phyloP scores from a whole-genome alignment of 2,113 vertebrate species.

The Cyanoliseus patagonus region DNA sequence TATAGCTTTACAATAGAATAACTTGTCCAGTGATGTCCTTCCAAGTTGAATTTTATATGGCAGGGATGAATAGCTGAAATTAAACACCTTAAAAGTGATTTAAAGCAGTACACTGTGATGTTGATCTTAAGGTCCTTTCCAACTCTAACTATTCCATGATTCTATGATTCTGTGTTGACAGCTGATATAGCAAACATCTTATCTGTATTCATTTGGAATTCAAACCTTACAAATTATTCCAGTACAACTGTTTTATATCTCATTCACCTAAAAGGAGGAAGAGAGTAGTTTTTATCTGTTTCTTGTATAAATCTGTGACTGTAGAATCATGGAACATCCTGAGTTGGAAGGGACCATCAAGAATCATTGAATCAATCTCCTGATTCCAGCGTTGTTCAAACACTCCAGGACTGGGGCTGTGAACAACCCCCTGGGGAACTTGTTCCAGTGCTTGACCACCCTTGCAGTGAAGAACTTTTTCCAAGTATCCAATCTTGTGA shows the following conservation, averaged over 20 bases:
- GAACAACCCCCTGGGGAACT: background rate
- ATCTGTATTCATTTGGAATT: background rate
- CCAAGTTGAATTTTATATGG: background rate
- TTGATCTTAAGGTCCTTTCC: background rate
- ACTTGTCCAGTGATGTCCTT: background rate
- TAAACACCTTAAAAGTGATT: background rate
- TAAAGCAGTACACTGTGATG: background rate
- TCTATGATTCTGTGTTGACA: background rate
- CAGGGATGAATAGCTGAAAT: background rate
- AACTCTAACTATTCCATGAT: background rate
- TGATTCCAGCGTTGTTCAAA: background rate
- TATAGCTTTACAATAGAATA: background rate
- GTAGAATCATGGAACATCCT: background rate
- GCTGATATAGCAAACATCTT: background rate
- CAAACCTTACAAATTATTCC: background rate
- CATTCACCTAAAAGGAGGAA: background rate
- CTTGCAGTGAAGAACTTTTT: background rate
- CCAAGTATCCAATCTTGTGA: background rate
- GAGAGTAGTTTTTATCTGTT: background rate
- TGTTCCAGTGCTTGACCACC: background rate
- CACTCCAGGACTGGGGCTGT: background rate
- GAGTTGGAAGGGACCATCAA: background rate
- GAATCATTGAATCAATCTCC: background rate
- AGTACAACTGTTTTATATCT: background rate
- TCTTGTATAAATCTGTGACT: background rate